Base-by-base conservation (phyloP, 2,797 vertebrate species). In the Pipistrellus kuhlii region DNA sequence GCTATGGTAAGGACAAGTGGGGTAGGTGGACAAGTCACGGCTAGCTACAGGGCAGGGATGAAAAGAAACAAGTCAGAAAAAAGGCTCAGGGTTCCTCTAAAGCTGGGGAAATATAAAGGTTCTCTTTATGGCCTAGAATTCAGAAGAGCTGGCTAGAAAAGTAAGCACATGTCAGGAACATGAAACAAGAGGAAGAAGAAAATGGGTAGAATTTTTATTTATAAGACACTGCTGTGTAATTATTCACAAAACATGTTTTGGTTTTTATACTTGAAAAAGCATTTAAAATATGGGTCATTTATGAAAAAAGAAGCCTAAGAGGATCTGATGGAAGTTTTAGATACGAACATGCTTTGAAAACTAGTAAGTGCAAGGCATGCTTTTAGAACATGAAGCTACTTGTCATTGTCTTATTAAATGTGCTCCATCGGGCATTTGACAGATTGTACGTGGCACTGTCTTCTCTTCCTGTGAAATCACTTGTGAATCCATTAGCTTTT, bases 201-300 rank as follows among this genome's bases (percentile, higher is more conserved):
- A 88, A 85, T 18, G 46, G 66, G 30, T 88, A 82, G 35, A 7
- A 25, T 69, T 94, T 91, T 94, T 84, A 64, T 68, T 57, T 81
- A 81, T 81, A 69, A 86, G 59, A 62, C 59, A n/a, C 44, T 81
- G 64, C 25, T 51, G 27, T 64, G 32, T 95, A 53, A 80, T 69
- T 90, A 77, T 81, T 94, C 81, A 48, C 57, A 93, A 89, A 87
- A 73, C 88, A 44, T n/a, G 6, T 86, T 90, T 85, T 69, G 17
- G 23, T 69, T 91, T 94, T 30, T 25, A n/a, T 68, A n/a, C 62
- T 93, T 85, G 76, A 23, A 89, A 69, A 86, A n/a, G 20, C 82
- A 55, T 93, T 90, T 51, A 85, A 94, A 92, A 85, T 64, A 20
- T 92, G 68, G 57, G 14, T 75, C 35, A 57, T 93, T 81, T 84